These are phyloP conservation scores for Chymomyza fuscimana DNA, from an alignment of 2,888 invertebrate genomes.

Conservation along the genomic window DNA sequence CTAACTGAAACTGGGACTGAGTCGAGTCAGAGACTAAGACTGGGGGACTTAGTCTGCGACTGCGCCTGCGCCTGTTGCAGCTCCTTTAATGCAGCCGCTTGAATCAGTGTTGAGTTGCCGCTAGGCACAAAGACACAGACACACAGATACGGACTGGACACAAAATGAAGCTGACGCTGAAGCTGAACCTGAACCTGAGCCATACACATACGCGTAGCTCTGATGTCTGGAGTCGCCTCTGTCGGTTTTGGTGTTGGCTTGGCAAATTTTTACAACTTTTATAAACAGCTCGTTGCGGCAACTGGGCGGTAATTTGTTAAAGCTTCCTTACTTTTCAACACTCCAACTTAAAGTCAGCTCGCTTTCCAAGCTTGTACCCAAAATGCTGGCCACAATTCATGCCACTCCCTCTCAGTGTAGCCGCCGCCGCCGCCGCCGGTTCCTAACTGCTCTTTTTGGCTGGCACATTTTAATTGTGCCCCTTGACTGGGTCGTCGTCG, in stretches of 20 bases:
- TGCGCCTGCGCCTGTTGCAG: conserved; percentile 11
- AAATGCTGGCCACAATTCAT: background rate
- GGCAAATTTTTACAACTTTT: conserved; percentile 68
- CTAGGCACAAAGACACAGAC: conserved; percentile 52
- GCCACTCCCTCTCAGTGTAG: background rate
- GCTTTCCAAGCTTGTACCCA: conserved; percentile 15
- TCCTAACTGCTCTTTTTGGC: background rate
- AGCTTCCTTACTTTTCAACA: conserved; percentile 79
- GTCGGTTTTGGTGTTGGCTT: conserved; percentile 54
- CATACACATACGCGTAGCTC: conserved; percentile 8
- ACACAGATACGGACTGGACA: conserved; percentile 20
- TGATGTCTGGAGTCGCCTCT: conserved; percentile 16
- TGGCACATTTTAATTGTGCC: conserved; percentile 53
- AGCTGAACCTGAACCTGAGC: conserved; percentile 6
- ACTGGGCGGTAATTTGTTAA: conserved; percentile 78
- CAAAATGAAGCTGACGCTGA: conserved; percentile 19
- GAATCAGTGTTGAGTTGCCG: conserved; percentile 37
- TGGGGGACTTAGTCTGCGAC: background rate
- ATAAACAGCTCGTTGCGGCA: conserved; percentile 58
- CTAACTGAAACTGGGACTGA: background rate
- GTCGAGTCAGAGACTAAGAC: background rate
- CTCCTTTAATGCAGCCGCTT: conserved; percentile 66
- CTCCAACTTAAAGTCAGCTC: conserved; percentile 40
- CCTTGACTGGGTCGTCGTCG: conserved; percentile 39
- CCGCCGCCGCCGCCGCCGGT: background rate